Percentiles rank a stretch among this genome's conserved stretches.
Evolutionary conservation across 2,113 vertebrate genomes (phyloP).

Genomic region (Nanorana parkeri): DNA sequence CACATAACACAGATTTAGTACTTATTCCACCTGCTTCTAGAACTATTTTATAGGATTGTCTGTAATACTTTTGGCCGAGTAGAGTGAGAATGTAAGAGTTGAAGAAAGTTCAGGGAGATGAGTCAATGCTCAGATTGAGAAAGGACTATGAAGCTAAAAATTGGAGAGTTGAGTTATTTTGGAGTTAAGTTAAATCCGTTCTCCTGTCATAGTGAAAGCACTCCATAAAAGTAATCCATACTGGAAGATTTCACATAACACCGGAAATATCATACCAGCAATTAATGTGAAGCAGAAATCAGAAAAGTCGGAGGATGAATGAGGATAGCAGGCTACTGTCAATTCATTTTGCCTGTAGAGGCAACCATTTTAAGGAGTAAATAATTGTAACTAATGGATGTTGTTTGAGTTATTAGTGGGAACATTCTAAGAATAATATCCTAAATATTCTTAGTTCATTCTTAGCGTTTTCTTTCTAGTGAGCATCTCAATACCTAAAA

Average conservation of each 20-base stretch:
- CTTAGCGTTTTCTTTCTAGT: too few relatives aligned
- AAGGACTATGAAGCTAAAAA: not conserved
- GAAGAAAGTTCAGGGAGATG: not conserved
- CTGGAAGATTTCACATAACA: slow-evolving; percentile 19
- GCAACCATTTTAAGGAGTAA: too few relatives aligned
- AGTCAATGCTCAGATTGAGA: not conserved
- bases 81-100: not conserved
- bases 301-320: not conserved
- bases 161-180: not conserved
- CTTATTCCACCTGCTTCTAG: too few relatives aligned
- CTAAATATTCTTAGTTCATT: too few relatives aligned
- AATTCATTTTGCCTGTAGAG: not conserved
- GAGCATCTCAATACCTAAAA: too few relatives aligned
- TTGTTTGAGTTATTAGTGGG: too few relatives aligned
- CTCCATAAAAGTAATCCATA: slow-evolving; percentile 12
- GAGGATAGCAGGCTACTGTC: not conserved
- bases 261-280: not conserved
- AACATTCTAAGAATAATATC: too few relatives aligned
- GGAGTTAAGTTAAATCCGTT: not conserved
- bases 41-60: too few relatives aligned
- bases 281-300: slow-evolving; percentile 11
- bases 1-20: too few relatives aligned
- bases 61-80: too few relatives aligned
- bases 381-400: too few relatives aligned
- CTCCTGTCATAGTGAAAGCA: not conserved